phyloP scores from a whole-genome alignment of 2,113 vertebrate species.

The Lamprotornis superbus region DNA sequence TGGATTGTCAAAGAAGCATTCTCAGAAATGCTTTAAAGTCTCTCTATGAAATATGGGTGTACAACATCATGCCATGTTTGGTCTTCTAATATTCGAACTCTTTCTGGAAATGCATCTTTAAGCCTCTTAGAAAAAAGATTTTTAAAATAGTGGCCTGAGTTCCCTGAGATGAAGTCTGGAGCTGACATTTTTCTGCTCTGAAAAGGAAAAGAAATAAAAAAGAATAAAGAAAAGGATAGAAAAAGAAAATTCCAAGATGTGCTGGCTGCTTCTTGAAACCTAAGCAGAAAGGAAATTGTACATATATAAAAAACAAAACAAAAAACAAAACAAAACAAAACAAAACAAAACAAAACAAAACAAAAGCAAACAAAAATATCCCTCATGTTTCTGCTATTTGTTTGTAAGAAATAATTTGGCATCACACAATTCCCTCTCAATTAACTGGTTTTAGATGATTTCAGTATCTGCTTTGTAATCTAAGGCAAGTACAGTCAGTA shows the following conservation, averaged over 20 bases:
- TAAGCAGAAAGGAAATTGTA: not conserved
- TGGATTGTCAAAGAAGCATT: not conserved
- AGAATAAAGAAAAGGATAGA: not conserved
- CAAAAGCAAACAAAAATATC: not conserved
- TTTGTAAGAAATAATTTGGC: slow-evolving; percentile 24
- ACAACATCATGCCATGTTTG: not conserved
- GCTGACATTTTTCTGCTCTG: not conserved
- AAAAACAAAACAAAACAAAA: no score
- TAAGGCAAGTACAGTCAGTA: not conserved
- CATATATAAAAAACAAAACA: not conserved
- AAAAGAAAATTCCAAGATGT: not conserved
- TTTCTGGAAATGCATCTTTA: not conserved
- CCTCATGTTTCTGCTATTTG: not conserved
- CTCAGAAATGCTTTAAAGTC: not conserved
- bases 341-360: no score
- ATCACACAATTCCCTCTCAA: not conserved
- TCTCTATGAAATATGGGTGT: not conserved
- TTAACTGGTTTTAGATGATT: not conserved
- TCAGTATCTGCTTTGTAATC: slow-evolving; percentile 16
- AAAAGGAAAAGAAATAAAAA: not conserved
- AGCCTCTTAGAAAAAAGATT: not conserved
- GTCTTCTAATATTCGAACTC: not conserved
- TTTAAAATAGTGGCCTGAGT: not conserved
- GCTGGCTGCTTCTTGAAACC: not conserved
- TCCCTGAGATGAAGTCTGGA: not conserved